Conservation (phyloP, 2,888 invertebrate species). For the Pachycephus smyrnensis region DNA sequence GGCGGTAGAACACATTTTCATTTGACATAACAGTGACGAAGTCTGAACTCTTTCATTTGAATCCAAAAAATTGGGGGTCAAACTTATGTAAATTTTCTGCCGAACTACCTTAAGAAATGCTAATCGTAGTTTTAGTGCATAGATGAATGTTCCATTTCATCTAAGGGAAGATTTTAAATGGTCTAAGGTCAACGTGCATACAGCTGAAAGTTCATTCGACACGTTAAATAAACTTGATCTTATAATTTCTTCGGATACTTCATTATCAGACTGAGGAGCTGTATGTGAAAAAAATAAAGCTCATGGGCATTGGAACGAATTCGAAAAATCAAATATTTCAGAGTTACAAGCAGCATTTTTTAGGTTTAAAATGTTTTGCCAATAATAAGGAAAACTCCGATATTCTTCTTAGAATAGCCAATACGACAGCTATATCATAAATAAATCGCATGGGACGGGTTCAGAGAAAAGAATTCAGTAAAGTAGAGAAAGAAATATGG, state of each 20-base stretch:
- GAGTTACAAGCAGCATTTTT: neutral
- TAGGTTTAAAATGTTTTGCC: slow-evolving; percentile 11
- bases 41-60: no score
- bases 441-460: neutral
- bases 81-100: no score
- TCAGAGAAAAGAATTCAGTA: neutral
- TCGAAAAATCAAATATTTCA: neutral
- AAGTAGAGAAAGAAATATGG: slow-evolving; percentile 5
- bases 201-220: no score
- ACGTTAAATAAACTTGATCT: neutral
- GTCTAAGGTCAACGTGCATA: neutral
- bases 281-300: neutral
- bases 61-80: no score
- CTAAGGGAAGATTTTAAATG: slow-evolving; percentile 14
- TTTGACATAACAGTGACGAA: no score
- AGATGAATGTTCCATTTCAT: slow-evolving; percentile 17
- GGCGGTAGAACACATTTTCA: no score
- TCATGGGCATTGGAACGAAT: slow-evolving; percentile 21
- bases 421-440: slow-evolving; percentile 8
- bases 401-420: slow-evolving; percentile 5
- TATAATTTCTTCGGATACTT: slow-evolving; percentile 24
- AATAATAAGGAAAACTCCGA: neutral
- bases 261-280: slow-evolving; percentile 23
- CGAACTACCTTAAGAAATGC: no score
- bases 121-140: slow-evolving; percentile 6